Evolutionary conservation across 2,797 vertebrate species (phyloP), one percentile per base, ranked within the genome.

Genomic region (Synaphobranchus kaupii): DNA sequence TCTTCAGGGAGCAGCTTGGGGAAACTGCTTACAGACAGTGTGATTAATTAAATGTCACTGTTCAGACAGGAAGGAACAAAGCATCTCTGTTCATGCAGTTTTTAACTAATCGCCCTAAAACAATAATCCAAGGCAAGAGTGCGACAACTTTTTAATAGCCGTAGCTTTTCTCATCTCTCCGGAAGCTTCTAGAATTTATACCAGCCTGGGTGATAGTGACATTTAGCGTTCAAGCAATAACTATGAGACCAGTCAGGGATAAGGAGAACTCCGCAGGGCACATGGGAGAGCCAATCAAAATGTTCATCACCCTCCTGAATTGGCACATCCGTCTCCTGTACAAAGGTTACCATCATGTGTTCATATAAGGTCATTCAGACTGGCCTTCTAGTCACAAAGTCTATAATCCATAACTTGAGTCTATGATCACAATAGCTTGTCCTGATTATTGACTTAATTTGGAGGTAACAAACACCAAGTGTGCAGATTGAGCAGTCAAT

Each of bases 21-120:
- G 54, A 28, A 31, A 31, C 87, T 81, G 71, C 66, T 31, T 56
- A 50, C 71, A 25, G 87, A 28, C 73, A 82, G 9, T 44, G 50
- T 31, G 58, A 85, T 85, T 85, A 88, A 88, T 85, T 85, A 88
- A 88, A 84, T 60, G 48, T 56, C 87, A 85, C 83, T 44, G 54
- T n/a, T 66, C 84, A 82, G 28, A 22, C 56, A 28, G 47, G n/a
- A n/a, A 78, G 28, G 83, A 88, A 81, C 85, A 86, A 66, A 83
- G 86, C 76, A 25, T 20, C 25, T 7, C 78, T 28, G 44, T 25
- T n/a, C 78, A n/a, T 12, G 78, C 78, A 25, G 47, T 81, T 81
- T 81, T 34, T 81, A 22, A 48, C 44, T 44, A 25, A 50, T 81
- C 44, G 44, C 44, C 78, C 44, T n/a, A 34, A n/a, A 81, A 81